Base-by-base conservation (phyloP, 1,140 invertebrate species). In the Drosophila elegans region DNA sequence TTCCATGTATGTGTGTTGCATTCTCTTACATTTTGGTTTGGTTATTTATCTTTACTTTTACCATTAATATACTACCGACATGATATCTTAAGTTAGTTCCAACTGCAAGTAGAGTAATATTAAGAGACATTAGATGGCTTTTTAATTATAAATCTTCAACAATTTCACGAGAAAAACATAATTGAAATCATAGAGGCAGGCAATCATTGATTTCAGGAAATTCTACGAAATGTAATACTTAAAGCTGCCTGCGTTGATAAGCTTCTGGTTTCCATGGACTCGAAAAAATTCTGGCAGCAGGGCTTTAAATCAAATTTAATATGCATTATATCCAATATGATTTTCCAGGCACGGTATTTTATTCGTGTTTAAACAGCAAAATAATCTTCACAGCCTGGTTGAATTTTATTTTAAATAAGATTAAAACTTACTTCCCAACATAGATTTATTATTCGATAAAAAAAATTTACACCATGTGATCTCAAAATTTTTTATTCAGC, bases 401-500 rank as follows among this genome's bases (percentile, higher is more conserved):
- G 12, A 62, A 12, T 13, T 1, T 10, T 16, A 42, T 42, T 62
- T 62, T 42, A 62, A 62, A 25, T 3, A 34, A 34, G 29, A 63
- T 49, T 67, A 32, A 36, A 36, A 36, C 12, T 0, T n/a, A 39
- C 3, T n/a, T 39, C 11, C 21, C 29, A 10, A 3, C 16, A 1
- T 21, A 21, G 16, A 21, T 21, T 21, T 21, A n/a, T 21, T 54
- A 27, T 29, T 16, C 34, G 39, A 39, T 39, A 6, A 9, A 25
- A 32, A 42, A 59, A 5, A 34, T 62, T 41, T 42, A 4, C 38
- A 41, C 12, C 27, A 13, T 16, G 0, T 11, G 9, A 11, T 32
- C 21, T 29, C 13, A 44, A 60, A 60, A 38, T 42, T 54, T 62
- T 60, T 62, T 36, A 32, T 54, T 46, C 59, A 41, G 27, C 59